Base-by-base conservation (phyloP, 92 coral and sea anemone species). In the Montipora capitata region DNA sequence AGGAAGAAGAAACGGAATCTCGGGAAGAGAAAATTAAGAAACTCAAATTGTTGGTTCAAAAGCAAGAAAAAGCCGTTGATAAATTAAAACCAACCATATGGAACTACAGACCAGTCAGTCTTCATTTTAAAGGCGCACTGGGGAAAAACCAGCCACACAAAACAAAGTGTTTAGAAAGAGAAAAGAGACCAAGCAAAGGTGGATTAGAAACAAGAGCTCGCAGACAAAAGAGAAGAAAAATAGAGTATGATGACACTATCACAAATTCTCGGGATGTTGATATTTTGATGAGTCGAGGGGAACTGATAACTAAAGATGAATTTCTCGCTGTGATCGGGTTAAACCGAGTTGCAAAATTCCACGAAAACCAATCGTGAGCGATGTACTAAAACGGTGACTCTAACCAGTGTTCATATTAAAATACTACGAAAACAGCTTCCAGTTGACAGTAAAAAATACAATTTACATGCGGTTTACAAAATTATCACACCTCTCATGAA, bases 201-300 rank as follows among this genome's bases (percentile, higher is more conserved):
- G 54, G 14, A 43, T 16, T 48, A 52, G 62, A 13, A 49, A 73
- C 45, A 14, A 80, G 48, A 49, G 27, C 11, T 44, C 43, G 84
- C 49, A 80, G 84, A 65, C 43, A 59, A 15, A 65, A 14, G 52
- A 44, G 62, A 27, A 80, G 15, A 11, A 80, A 44, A 52, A 17
- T 27, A 3, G 63, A 65, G 75, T 35, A 40, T 65, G 7, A 10
- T 80, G 17, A 44, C 12, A 77, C 4, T 5, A 48, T 18, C 35
- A 12, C 62, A 11, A 67, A 35, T 40, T 35, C 38, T 27, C 41
- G 84, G 27, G 84, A 80, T 44, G 74, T 80, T 44, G 84, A 80
- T 3, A 65, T 80, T 44, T 49, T 16, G 64, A 80, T 80, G 84
- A 65, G 84, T 43, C 40, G 74, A 12, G 84, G 84, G 68, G 74